Evolutionary conservation across 1,140 invertebrate genomes (phyloP), one percentile per base, ranked within the genome.

Genomic region (Mactra quadrangularis): DNA sequence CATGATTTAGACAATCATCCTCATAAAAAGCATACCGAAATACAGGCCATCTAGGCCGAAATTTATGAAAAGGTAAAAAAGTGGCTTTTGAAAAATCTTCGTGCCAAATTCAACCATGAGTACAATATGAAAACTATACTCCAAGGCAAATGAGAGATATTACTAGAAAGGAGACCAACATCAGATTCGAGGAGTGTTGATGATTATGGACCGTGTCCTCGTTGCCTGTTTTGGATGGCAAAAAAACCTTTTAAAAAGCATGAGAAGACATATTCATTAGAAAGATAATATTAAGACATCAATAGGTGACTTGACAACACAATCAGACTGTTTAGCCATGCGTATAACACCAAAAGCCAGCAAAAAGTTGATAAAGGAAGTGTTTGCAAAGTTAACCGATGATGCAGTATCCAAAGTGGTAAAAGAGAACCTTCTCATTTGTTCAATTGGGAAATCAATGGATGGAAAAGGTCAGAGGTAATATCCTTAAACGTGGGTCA

Each of bases 171-270:
- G 47, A 19, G 77, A 45, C 77, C 64, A 27, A 9, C 53, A 2
- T 7, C 15, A 17, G 50, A 41, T 29, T n/a, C n/a, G n/a, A 70
- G 70, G 15, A 35, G 3, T 45, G 3, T 81, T 3, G 29, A 9
- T n/a, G 66, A 70, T 22, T 81, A 59, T 59, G 64, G 77, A 57
- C 77, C 77, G 27, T 81, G 77, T 71, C 77, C 47, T 27, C 17
- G 52, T 29, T 81, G 77, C 47, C 59, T 57, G n/a, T 50, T 53
- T 1, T 81, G 77, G 77, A 9, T 70, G 11, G 31, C 60, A 1
- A 81, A 81, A 53, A 71, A 45, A 38, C 41, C 68, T 7, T 59
- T 59, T 31, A 57, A 22, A 59, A 81, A 70, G 27, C 76, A 79
- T 60, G 45, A 66, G 22, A 68, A 53, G 64, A 53, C n/a, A 41